Evolutionary conservation across 2,888 invertebrate species (phyloP), one percentile per base, ranked within the genome.

Genomic region (Cheilosia vernalis): DNA sequence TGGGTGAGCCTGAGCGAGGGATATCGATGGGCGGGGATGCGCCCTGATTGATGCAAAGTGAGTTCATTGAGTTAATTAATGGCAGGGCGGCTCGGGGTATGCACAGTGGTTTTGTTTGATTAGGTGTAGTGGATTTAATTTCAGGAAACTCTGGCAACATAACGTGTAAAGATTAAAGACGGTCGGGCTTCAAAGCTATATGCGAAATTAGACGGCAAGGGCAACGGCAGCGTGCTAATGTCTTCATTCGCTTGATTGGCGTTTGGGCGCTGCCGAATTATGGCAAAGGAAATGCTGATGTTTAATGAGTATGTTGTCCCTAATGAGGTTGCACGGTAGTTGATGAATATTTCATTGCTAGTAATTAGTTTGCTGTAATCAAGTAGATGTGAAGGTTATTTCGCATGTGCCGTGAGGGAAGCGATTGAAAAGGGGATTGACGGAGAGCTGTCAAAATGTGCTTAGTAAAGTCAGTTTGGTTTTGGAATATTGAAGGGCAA

Each of bases 61-160:
- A 64, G 64, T 76, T 82, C 63, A 66, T 76, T 76, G 76, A 76
- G 76, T 82, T 76, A 64, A 76, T 82, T 70, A 82, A 76, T 70
- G 42, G 64, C 66, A 49, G 66, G 49, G 66, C 44, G 33, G 76
- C 69, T 70, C 44, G 47, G 64, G 76, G 70, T 70, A 60, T 58
- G 51, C 47, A 49, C 44, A 76, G 81, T 60, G 81, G 81, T 70
- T 64, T 76, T 70, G 81, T 82, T 82, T 82, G 81, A 82, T 76
- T 76, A 76, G 64, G 76, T 76, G 70, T 24, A 66, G 64, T 37
- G 60, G 53, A 21, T 51, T 51, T 74, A 69, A 51, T 76, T 63
- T 37, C 56, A 37, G 13, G 63, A 40, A 63, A n/a, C 40, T 44
- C 40, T 44, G 21, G 21, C 30, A 15, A 55, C 24, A 30, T 27